Evolutionary conservation across 2,113 vertebrate species (phyloP).

Genomic region (Xiphorhynchus elegans): DNA sequence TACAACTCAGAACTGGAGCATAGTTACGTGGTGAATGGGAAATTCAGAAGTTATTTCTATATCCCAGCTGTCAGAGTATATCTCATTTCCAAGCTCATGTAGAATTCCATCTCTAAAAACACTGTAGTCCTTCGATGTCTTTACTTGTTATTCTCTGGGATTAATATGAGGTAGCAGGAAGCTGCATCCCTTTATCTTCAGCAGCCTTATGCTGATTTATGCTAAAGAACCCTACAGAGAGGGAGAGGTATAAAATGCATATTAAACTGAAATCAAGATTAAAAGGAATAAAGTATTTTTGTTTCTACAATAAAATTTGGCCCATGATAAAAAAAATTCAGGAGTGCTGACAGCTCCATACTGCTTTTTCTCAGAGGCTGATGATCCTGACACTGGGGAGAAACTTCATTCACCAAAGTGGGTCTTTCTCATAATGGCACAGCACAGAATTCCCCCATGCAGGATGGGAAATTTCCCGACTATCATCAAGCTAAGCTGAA

Average conservation of each 20-base stretch:
- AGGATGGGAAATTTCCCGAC: fast-evolving
- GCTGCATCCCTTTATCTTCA: neutral
- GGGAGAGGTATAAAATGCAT: neutral
- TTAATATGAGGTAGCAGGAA: neutral
- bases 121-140: neutral
- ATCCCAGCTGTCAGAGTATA: neutral
- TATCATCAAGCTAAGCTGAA: neutral
- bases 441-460: neutral
- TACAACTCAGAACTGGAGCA: neutral
- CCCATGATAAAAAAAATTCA: neutral
- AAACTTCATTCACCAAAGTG: neutral
- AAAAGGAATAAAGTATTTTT: neutral
- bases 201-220: neutral
- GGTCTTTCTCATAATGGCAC: fast-evolving
- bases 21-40: neutral
- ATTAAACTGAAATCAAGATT: neutral
- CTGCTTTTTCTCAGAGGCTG: neutral
- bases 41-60: neutral
- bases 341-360: neutral
- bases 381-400: neutral
- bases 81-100: neutral
- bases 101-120: neutral
- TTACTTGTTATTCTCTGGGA: neutral
- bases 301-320: neutral
- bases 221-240: neutral